Conservation (phyloP, 1,140 invertebrate genomes). For the Papilio aristodemus region DNA sequence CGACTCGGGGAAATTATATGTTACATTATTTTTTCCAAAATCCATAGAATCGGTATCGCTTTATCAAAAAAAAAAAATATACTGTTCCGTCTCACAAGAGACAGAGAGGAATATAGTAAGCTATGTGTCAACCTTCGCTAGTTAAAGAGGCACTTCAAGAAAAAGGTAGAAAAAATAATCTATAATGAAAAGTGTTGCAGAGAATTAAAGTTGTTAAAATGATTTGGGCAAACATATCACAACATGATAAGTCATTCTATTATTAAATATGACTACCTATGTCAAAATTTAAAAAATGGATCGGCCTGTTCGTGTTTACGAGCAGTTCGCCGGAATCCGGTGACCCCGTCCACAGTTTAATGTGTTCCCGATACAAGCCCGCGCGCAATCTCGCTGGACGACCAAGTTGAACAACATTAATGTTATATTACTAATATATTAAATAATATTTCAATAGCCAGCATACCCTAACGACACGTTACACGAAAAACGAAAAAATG, state of each 20-base stretch:
- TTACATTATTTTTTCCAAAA: too few relatives aligned
- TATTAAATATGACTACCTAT: constrained; percentile 45
- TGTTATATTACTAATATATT: not conserved
- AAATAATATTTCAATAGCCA: not conserved
- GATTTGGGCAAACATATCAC: not conserved
- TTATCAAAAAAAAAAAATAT: too few relatives aligned
- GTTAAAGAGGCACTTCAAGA: too few relatives aligned
- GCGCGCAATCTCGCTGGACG: constrained; percentile 31
- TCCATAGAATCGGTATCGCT: too few relatives aligned
- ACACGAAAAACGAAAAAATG: too few relatives aligned
- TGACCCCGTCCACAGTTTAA: constrained; percentile 72
- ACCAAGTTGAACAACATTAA: constrained; percentile 18
- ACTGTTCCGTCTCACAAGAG: too few relatives aligned
- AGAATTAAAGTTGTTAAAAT: not conserved
- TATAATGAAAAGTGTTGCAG: not conserved
- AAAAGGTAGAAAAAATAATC: too few relatives aligned
- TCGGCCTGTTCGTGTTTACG: constrained; percentile 60
- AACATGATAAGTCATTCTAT: constrained; percentile 39
- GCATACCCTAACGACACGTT: not conserved
- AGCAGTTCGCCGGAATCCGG: constrained; percentile 69
- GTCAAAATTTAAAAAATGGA: constrained; percentile 65
- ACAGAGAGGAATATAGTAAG: too few relatives aligned
- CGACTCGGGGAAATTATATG: too few relatives aligned
- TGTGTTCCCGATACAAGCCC: constrained; percentile 58
- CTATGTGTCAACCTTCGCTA: too few relatives aligned